Conservation (phyloP, 53 echinoderm and acorn worm genomes). For the Holothuria leucospilota region DNA sequence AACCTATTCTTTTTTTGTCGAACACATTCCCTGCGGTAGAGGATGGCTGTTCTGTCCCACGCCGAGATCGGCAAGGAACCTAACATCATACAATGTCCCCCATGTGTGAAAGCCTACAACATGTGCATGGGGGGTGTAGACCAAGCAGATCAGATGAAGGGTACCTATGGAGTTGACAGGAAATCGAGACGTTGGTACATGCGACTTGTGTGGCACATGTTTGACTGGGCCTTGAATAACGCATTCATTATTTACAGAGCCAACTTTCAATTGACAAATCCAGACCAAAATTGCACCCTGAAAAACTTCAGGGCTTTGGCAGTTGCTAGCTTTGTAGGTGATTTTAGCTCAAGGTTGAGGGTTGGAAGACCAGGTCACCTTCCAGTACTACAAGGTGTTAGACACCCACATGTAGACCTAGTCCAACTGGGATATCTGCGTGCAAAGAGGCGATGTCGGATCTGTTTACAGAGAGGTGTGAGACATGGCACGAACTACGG, state of each 20-base stretch:
- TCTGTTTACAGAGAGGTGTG: background rate
- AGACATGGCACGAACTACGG: background rate
- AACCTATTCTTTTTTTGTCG: background rate
- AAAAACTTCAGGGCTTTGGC: background rate
- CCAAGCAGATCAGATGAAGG: constrained; percentile 12
- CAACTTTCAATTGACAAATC: background rate
- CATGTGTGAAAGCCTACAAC: constrained; percentile 24
- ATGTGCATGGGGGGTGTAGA: constrained; percentile 39
- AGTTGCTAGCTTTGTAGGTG: background rate
- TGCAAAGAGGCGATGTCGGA: background rate
- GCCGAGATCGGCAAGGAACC: background rate
- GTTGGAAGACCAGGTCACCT: background rate
- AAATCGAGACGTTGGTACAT: constrained; percentile 35
- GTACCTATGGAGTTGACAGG: constrained; percentile 23
- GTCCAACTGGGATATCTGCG: background rate
- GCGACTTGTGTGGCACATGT: constrained; percentile 18
- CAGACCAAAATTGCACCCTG: background rate
- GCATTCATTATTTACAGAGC: constrained; percentile 15
- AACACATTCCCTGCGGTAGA: background rate
- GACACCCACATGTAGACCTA: background rate
- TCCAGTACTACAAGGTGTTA: background rate
- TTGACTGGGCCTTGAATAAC: constrained; percentile 7
- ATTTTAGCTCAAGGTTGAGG: background rate
- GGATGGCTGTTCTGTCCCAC: background rate
- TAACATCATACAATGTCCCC: background rate